Base-by-base conservation (phyloP, 2,888 invertebrate genomes). In the Heteromyza rotundicornis region DNA sequence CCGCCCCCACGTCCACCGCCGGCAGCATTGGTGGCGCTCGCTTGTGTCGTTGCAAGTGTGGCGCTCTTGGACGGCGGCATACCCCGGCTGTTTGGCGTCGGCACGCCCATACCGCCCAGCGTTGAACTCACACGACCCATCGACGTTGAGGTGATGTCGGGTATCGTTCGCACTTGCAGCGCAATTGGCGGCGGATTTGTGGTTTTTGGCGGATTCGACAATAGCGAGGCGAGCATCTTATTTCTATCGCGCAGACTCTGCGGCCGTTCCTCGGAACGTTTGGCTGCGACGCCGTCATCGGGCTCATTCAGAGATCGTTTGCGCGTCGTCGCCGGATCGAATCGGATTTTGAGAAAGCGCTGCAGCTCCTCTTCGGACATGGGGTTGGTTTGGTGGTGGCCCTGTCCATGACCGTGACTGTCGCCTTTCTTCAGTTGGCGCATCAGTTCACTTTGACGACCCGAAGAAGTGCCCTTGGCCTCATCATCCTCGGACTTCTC, bases 401-500 rank as follows among this genome's bases (percentile, higher is more conserved):
- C 66, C 2, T 69, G 54, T 2, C 71, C 65, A 68, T 79, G 77
- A 57, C 75, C 73, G 62, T 74, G 77, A 22, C 80, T 80, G 57
- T 84, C 82, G 23, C 82, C 81, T 70, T 84, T 84, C 63, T 84
- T 81, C 47, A 84, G 71, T 70, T 87, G 87, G 1, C 87, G 86
- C 64, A 87, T 82, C 24, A 88, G 78, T 57, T 87, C 88, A 71
- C 87, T 86, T 54, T 84, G 84, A 2, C 79, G 76, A 1, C 62
- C 52, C 2, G 62, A 47, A 5, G n/a, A 17, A 12, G 51, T 10
- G 5, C 70, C 63, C 20, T 69, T 75, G 56, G 90, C 90, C 62
- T 89, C 89, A 70, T 92, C 92, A 70, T 92, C 92, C 72, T 92
- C 92, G 63, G 89, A 90, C 82, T 91, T 92, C 68, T 92, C 92